Evolutionary conservation across 2,888 invertebrate genomes (phyloP).

Genomic region (Cosmorhoe ocellata): DNA sequence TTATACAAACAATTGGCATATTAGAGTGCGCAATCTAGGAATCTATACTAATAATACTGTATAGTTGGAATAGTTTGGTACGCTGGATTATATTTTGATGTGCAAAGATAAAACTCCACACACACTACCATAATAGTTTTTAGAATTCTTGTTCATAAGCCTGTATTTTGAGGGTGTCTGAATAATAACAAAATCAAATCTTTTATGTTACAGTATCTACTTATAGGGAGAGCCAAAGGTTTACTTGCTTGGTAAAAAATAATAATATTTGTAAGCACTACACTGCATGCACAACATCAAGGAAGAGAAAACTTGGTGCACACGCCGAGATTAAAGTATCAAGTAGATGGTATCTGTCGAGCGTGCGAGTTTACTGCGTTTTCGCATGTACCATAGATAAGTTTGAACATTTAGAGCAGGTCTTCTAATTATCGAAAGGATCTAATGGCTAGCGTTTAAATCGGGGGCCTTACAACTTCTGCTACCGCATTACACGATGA

Average conservation of each 20-base stretch:
- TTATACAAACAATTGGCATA: conserved; percentile 43
- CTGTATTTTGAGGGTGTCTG: too few relatives aligned
- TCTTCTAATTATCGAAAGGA: conserved; percentile 22
- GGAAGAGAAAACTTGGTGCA: conserved; percentile 1
- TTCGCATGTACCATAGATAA: conserved; percentile 22
- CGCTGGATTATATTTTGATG: too few relatives aligned
- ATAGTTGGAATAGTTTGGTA: conserved; percentile 21
- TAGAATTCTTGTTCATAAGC: too few relatives aligned
- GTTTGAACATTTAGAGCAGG: conserved; percentile 21
- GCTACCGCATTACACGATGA: conserved; percentile 14
- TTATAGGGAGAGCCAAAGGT: too few relatives aligned
- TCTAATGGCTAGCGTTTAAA: conserved; percentile 10
- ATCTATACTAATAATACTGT: too few relatives aligned
- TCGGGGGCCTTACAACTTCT: conserved; percentile 7
- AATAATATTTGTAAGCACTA: too few relatives aligned
- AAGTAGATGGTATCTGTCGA: conserved; percentile 14
- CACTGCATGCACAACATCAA: too few relatives aligned
- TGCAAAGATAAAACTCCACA: too few relatives aligned
- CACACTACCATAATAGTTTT: too few relatives aligned
- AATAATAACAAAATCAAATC: too few relatives aligned
- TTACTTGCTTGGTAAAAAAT: too few relatives aligned
- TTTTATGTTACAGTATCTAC: too few relatives aligned
- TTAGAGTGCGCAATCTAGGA: conserved; percentile 19
- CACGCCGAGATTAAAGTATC: conserved; percentile 10
- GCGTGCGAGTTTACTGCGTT: conserved; percentile 25